Conservation (phyloP, 2,113 vertebrate species). For the Syrmaticus mikado region DNA sequence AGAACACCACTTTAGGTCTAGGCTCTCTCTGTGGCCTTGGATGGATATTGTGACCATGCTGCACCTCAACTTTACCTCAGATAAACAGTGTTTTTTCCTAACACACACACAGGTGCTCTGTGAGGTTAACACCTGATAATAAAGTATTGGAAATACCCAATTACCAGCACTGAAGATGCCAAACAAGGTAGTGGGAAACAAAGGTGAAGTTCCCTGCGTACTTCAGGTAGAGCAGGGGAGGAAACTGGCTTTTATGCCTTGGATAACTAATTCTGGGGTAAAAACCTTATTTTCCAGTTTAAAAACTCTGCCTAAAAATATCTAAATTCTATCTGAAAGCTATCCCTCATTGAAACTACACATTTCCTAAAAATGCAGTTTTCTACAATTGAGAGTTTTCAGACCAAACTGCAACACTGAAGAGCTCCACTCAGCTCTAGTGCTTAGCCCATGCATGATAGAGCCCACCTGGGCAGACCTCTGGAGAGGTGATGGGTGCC, state of each 20-base stretch:
- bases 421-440: neutral
- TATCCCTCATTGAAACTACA: neutral
- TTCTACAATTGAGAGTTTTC: neutral
- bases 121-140: neutral
- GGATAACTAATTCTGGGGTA: neutral
- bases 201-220: neutral
- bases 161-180: neutral
- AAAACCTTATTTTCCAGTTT: neutral
- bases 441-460: neutral
- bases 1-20: neutral
- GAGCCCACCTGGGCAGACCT: neutral
- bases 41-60: neutral
- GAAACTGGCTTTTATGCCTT: neutral
- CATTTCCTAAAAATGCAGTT: neutral
- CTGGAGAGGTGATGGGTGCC: neutral
- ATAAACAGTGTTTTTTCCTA: neutral
- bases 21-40: neutral
- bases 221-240: neutral
- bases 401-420: neutral
- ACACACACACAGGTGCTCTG: neutral
- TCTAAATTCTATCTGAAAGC: neutral
- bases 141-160: neutral
- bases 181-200: neutral
- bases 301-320: neutral
- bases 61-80: neutral